Conservation (phyloP, 53 echinoderm and acorn worm species). For the Echinarachnius parma region DNA sequence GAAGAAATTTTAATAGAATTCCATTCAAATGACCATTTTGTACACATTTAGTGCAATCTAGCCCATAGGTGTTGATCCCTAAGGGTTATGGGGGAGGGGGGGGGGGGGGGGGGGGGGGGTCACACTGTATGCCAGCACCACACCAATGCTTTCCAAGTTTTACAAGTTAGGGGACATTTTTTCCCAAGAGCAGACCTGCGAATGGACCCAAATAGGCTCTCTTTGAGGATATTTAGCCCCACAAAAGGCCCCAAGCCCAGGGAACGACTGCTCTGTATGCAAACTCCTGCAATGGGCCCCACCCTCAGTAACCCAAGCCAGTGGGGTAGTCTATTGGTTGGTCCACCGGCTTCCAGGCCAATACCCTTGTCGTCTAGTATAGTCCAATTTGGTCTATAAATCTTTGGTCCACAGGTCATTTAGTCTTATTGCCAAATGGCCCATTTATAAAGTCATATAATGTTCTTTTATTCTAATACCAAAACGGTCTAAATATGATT, state of each 20-base stretch:
- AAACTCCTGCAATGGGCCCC: neutral
- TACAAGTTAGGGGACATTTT: slow-evolving; percentile 10
- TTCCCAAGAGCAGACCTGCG: slow-evolving; percentile 9
- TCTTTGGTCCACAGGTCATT: neutral
- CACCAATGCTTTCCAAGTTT: slow-evolving; percentile 9
- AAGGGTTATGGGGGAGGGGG: neutral
- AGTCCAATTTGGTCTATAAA: neutral
- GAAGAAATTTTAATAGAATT: slow-evolving; percentile 1
- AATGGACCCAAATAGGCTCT: neutral
- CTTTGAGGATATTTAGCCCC: neutral
- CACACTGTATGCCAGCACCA: slow-evolving; percentile 6
- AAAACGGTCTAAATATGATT: neutral
- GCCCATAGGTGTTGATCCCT: slow-evolving; percentile 1
- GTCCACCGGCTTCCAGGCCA: neutral
- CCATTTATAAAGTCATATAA: neutral
- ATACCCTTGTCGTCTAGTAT: neutral
- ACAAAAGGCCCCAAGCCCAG: neutral
- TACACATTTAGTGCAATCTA: slow-evolving; percentile 8
- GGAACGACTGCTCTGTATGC: neutral
- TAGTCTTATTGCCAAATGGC: too few species aligned
- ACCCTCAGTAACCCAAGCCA: neutral
- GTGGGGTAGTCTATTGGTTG: neutral
- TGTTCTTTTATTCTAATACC: neutral
- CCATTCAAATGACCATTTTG: slow-evolving; percentile 2
- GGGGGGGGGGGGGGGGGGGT: neutral